Conservation (phyloP, 2,113 vertebrate species). For the Elephas maximus region DNA sequence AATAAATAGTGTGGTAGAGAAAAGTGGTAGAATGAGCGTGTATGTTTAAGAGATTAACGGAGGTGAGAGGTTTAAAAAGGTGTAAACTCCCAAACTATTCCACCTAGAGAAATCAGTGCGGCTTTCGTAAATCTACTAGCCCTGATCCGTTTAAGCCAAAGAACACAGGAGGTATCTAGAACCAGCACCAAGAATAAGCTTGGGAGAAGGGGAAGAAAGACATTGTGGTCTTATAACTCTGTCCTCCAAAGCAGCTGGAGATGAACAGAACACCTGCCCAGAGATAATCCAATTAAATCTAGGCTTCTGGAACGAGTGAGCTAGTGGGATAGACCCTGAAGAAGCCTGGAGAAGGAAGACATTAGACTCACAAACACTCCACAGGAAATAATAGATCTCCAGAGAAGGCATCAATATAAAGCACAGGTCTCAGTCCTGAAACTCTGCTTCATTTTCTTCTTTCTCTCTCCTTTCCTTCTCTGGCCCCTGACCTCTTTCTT, state of each 20-base stretch:
- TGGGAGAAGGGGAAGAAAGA: background rate
- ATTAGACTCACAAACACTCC: background rate
- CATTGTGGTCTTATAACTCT: background rate
- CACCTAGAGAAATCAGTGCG: background rate
- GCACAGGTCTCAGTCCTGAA: background rate
- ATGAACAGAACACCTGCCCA: background rate
- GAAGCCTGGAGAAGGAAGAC: background rate
- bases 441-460: background rate
- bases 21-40: background rate
- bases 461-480: background rate
- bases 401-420: background rate
- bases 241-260: background rate
- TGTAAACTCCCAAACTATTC: background rate
- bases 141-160: background rate
- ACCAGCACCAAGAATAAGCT: background rate
- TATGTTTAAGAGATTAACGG: background rate
- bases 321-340: background rate
- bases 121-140: background rate
- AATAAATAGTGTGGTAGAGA: background rate
- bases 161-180: background rate
- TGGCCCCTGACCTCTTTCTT: background rate
- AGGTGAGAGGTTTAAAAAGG: background rate
- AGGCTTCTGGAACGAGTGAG: background rate
- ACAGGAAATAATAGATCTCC: background rate
- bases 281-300: background rate